Evolutionary conservation across 2,113 vertebrate genomes (phyloP).

Genomic region (Brachionichthys hirsutus): DNA sequence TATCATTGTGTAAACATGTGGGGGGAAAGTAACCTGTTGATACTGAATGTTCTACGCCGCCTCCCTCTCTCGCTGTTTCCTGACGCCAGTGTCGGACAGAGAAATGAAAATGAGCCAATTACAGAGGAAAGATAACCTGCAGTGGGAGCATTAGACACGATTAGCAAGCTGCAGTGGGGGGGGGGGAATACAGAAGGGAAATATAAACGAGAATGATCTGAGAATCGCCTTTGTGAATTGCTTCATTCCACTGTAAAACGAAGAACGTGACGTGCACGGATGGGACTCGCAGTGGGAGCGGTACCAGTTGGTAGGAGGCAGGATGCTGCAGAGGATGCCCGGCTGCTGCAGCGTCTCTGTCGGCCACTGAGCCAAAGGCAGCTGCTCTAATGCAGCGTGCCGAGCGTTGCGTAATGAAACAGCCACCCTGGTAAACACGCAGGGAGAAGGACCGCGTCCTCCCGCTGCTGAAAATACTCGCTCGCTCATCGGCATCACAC

Average conservation of each 20-base stretch:
- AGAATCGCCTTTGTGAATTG: not conserved
- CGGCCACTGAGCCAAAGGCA: constrained; percentile 28
- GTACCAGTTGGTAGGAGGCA: constrained; percentile 11
- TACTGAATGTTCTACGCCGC: not conserved
- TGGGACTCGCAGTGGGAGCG: constrained; percentile 1
- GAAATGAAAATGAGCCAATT: constrained; percentile 47
- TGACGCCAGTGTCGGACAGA: constrained; percentile 18
- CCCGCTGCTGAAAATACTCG: constrained; percentile 5
- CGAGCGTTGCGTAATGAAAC: constrained; percentile 34
- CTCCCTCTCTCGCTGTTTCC: not conserved
- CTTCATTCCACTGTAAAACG: not conserved
- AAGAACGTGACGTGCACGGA: not conserved
- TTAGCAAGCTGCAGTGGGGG: not conserved
- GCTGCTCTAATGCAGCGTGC: constrained; percentile 22
- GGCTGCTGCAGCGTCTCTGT: constrained; percentile 49
- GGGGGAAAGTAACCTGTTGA: no score
- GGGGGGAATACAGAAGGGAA: not conserved
- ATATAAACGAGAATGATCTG: not conserved
- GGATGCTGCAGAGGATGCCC: constrained; percentile 40
- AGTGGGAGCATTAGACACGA: not conserved
- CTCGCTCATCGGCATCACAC: constrained; percentile 9
- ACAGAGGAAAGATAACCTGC: constrained; percentile 26
- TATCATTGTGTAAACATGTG: no score
- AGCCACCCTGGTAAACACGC: constrained; percentile 40
- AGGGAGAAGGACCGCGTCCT: constrained; percentile 30